phyloP scores from a whole-genome alignment of 2,888 invertebrate species.

The Rhogogaster chlorosoma region DNA sequence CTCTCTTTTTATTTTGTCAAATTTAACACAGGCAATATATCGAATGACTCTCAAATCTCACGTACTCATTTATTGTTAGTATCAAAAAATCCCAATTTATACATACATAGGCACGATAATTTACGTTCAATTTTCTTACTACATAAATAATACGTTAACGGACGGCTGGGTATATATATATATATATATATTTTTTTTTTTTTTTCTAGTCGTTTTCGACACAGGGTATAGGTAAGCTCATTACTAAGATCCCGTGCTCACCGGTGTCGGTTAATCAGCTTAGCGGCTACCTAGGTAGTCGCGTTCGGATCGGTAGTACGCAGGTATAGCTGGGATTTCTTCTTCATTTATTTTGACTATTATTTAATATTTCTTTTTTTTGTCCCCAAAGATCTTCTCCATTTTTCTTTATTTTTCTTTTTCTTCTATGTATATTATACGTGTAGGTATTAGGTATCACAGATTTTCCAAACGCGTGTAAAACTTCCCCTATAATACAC shows the following conservation, averaged over 20 bases:
- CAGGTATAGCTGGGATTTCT: background rate
- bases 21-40: no score
- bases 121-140: background rate
- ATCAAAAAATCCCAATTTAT: background rate
- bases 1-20: background rate
- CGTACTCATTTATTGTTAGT: background rate
- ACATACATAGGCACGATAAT: background rate
- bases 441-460: background rate
- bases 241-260: conserved; percentile 59
- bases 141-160: background rate
- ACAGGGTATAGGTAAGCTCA: conserved; percentile 60
- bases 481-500: background rate
- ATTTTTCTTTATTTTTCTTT: background rate
- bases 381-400: background rate
- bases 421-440: background rate
- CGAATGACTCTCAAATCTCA: background rate
- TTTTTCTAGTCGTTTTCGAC: conserved; percentile 38
- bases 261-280: conserved; percentile 63
- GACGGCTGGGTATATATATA: background rate
- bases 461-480: background rate
- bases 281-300: conserved; percentile 59
- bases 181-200: background rate
- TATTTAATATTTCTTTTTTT: background rate
- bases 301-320: conserved; percentile 29
- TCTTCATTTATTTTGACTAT: conserved; percentile 35